Evolutionary conservation across 2,888 invertebrate genomes (phyloP).

Genomic region (Meiosimyza decipiens): DNA sequence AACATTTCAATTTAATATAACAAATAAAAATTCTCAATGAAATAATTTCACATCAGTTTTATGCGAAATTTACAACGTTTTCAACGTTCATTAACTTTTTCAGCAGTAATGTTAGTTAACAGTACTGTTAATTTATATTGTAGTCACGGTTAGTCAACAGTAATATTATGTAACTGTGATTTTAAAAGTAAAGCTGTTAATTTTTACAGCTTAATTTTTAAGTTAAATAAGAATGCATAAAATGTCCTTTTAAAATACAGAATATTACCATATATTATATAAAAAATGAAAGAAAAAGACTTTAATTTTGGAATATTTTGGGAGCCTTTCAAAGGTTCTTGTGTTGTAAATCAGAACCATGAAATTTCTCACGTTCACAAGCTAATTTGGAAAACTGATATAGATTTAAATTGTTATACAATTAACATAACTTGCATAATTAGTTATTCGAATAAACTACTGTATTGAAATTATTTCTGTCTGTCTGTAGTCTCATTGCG

Average conservation of each 20-base stretch:
- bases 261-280: slow-evolving; percentile 36
- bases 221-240: slow-evolving; percentile 37
- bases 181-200: neutral
- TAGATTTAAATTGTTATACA: no score
- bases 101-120: slow-evolving; percentile 11
- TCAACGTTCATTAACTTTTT: slow-evolving; percentile 26
- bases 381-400: no score
- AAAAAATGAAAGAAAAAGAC: slow-evolving; percentile 41
- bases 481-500: slow-evolving; percentile 41
- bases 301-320: slow-evolving; percentile 52
- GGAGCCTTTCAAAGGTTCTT: slow-evolving; percentile 43
- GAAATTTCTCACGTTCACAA: no score
- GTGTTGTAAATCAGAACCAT: no score
- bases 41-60: slow-evolving; percentile 4
- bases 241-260: slow-evolving; percentile 21
- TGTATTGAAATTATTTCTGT: no score
- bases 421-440: no score
- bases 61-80: slow-evolving; percentile 33
- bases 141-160: neutral
- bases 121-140: neutral
- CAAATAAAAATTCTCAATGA: slow-evolving; percentile 13
- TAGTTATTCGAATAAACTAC: no score
- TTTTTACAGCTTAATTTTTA: slow-evolving; percentile 19
- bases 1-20: slow-evolving; percentile 14
- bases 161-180: neutral